Base-by-base conservation (phyloP, 2,113 vertebrate genomes). In the Prochilodus magdalenae region DNA sequence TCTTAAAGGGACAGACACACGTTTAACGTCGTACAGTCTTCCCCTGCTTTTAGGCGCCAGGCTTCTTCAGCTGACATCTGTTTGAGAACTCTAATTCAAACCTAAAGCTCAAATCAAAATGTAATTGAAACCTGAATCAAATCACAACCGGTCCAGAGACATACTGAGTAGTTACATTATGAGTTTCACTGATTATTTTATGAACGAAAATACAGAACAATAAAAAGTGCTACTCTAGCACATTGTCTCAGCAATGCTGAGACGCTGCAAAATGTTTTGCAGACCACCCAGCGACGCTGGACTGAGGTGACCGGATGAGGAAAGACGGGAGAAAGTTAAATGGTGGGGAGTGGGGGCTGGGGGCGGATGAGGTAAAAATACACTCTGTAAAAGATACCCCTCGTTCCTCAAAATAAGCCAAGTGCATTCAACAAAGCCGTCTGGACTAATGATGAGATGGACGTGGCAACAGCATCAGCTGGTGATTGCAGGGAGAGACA, bases 361-460 rank as follows among this genome's bases (percentile, higher is more conserved):
- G 73, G 70, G 77, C 81, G 89, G 29, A 5, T 22, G 36, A 73
- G 49, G 69, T 77, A 94, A 87, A 92, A 88, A 92, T 92, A 93
- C 89, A 86, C 75, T 47, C 40, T 80, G 88, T 86, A 90, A 89
- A 78, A 89, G 88, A 90, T 83, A 86, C 77, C 79, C 33, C 77
- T 84, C n/a, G 85, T 76, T 84, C 74, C 87, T 88, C 80, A 79
- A 60, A 90, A 87, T 84, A 79, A 89, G 72, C 87, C 85, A 77
- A 75, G 84, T 76, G 26, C 81, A 66, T 67, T 71, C 87, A 86
- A 90, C 83, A 90, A 57, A 90, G 84, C 83, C 3, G 76, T 81
- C 87, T 87, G 84, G 40, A 63, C 76, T 22, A 67, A 75, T 26
- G 44, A 80, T 44, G 29, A 53, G 55, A 69, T 22, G 40, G n/a